Evolutionary conservation across 2,113 vertebrate genomes (phyloP).

Genomic region (Sceloporus tristichus): DNA sequence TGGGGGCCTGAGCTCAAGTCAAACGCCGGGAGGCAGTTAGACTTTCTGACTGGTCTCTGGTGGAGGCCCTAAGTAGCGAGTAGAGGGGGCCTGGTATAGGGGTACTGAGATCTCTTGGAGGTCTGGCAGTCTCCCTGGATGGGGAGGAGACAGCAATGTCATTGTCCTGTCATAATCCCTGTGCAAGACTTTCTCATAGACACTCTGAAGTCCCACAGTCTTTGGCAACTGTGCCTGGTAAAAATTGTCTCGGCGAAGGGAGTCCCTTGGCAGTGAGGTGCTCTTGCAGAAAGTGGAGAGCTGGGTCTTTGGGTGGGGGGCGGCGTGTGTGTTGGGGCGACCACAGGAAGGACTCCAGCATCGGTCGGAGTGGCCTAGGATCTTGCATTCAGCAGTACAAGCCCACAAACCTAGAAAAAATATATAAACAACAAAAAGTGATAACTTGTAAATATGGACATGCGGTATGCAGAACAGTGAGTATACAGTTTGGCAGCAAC

Average conservation of each 20-base stretch:
- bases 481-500: no score
- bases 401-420: constrained; percentile 89
- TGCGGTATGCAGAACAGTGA: neutral
- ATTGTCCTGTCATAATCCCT: constrained; percentile 89
- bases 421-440: constrained; percentile 41
- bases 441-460: neutral
- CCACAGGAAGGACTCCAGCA: constrained; percentile 96
- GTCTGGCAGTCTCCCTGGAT: constrained; percentile 89
- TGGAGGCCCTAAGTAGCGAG: constrained; percentile 82
- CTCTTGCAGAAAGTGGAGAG: constrained; percentile 94
- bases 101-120: constrained; percentile 90
- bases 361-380: constrained; percentile 94
- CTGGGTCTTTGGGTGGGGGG: constrained; percentile 78
- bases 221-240: constrained; percentile 91
- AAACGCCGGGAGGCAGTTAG: constrained; percentile 46
- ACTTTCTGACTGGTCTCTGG: constrained; percentile 76
- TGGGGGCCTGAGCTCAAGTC: neutral
- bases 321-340: constrained; percentile 80
- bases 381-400: constrained; percentile 95
- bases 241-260: constrained; percentile 88
- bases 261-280: constrained; percentile 90
- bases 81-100: constrained; percentile 87
- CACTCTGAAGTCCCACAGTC: constrained; percentile 90
- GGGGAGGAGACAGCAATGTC: constrained; percentile 88
- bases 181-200: constrained; percentile 93